A percentile compares a stretch with the other conserved stretches of the same genome.
These are phyloP conservation scores for Anticlea derivata DNA, from an alignment of 2,888 invertebrate genomes.

Conservation along the genomic window DNA sequence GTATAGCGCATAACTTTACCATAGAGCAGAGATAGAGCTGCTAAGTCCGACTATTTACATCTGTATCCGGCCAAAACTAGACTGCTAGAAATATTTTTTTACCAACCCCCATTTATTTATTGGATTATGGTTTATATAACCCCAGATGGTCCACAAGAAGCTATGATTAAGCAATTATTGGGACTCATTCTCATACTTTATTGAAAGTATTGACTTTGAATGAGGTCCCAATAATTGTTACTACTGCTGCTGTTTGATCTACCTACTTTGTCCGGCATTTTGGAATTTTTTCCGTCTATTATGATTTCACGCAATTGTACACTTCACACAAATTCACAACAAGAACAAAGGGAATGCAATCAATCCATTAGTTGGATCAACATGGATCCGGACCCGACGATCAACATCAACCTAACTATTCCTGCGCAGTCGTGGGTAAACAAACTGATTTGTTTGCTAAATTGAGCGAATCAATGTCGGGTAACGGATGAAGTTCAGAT, in stretches of 20 bases:
- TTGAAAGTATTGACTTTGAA: too few species aligned
- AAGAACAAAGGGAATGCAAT: constrained; percentile 22
- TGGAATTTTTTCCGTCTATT: not conserved
- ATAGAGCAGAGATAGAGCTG: constrained; percentile 4
- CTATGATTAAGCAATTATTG: too few species aligned
- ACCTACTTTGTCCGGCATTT: too few species aligned
- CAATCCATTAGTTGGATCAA: constrained; percentile 22
- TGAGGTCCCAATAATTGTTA: too few species aligned
- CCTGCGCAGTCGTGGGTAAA: constrained; percentile 12
- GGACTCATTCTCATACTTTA: too few species aligned
- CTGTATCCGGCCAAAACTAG: not conserved
- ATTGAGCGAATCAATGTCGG: constrained; percentile 24
- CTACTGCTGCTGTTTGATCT: too few species aligned
- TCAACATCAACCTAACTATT: constrained; percentile 14
- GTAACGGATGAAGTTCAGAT: constrained; percentile 31
- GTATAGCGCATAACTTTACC: not conserved
- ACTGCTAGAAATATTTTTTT: too few species aligned
- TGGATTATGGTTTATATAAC: too few species aligned
- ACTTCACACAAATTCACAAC: constrained; percentile 51
- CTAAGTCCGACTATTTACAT: not conserved
- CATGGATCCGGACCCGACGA: constrained; percentile 10
- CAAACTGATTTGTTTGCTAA: constrained; percentile 22
- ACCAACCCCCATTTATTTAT: too few species aligned
- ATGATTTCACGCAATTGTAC: constrained; percentile 32
- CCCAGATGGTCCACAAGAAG: too few species aligned